Conservation (phyloP, 2,888 invertebrate genomes). For the Drosophila multiciliata region DNA sequence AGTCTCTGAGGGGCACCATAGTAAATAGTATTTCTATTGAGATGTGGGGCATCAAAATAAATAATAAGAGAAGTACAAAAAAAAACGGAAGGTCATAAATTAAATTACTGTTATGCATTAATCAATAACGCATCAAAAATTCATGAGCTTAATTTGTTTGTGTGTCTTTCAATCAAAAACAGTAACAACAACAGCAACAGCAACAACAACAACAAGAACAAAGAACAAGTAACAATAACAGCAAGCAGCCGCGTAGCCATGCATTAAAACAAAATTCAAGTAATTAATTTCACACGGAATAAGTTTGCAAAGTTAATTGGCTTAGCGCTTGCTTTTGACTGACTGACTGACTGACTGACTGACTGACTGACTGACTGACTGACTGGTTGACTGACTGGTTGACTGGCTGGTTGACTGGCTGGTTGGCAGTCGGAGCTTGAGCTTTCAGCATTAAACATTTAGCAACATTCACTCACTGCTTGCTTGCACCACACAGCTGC, state of each 20-base stretch:
- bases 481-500: not conserved
- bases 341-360: conserved; percentile 12
- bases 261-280: conserved; percentile 58
- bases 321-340: conserved; percentile 65
- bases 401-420: conserved; percentile 13
- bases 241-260: conserved; percentile 21
- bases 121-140: conserved; percentile 53
- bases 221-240: conserved; percentile 7
- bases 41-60: conserved; percentile 4
- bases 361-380: not conserved
- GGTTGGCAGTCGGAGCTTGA: conserved; percentile 10
- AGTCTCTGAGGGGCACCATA: not conserved
- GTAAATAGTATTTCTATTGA: not conserved
- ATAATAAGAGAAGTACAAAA: not conserved
- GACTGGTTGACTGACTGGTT: conserved; percentile 12
- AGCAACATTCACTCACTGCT: conserved; percentile 43
- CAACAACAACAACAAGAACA: conserved; percentile 1
- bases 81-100: conserved; percentile 60
- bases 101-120: conserved; percentile 49
- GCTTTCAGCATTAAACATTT: conserved; percentile 61
- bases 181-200: conserved; percentile 12
- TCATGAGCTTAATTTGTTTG: conserved; percentile 58
- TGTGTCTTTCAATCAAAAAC: conserved; percentile 10
- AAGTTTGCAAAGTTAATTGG: conserved; percentile 75
- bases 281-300: conserved; percentile 78